Percentiles rank a stretch among this genome's conserved stretches.
Conservation (phyloP, 2,888 invertebrate species). For the Dynastes grantii region DNA sequence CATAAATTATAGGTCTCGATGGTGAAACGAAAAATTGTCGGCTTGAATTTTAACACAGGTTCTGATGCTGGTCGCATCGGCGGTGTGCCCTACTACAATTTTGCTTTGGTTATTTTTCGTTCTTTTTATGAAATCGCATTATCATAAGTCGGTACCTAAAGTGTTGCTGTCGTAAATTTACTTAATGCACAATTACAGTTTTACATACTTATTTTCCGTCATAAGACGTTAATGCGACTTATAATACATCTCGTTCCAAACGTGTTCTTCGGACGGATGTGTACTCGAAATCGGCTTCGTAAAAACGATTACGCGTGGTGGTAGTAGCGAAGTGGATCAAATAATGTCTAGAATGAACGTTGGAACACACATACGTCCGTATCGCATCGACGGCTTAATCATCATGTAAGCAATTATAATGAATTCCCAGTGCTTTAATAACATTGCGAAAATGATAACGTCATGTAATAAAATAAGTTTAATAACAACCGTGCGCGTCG, state of each 20-base stretch:
- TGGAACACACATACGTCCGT: background rate
- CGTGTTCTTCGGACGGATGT: slow-evolving; percentile 38
- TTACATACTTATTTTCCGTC: slow-evolving; percentile 39
- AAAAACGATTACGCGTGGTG: slow-evolving; percentile 31
- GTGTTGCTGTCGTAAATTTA: slow-evolving; percentile 36
- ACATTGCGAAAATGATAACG: slow-evolving; percentile 30
- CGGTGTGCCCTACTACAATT: background rate
- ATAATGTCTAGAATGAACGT: slow-evolving; percentile 19
- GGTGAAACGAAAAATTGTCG: slow-evolving; percentile 22
- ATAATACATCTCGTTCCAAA: slow-evolving; percentile 8
- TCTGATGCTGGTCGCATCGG: background rate
- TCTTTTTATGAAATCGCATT: slow-evolving; percentile 23
- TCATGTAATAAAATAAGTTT: slow-evolving; percentile 43
- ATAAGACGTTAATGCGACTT: slow-evolving; percentile 37
- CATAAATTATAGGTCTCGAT: slow-evolving; percentile 21
- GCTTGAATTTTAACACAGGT: slow-evolving; percentile 12
- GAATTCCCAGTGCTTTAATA: slow-evolving; percentile 32
- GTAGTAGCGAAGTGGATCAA: slow-evolving; percentile 32
- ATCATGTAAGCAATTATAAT: slow-evolving; percentile 32
- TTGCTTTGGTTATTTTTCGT: slow-evolving; percentile 19
- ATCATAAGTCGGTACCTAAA: slow-evolving; percentile 36
- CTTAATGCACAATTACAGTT: slow-evolving; percentile 39
- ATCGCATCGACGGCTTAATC: slow-evolving; percentile 19
- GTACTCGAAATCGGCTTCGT: slow-evolving; percentile 3
- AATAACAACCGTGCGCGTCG: slow-evolving; percentile 10